These are phyloP conservation scores for Drosophila acutilabella DNA, from an alignment of 2,888 invertebrate species.

Conservation along the genomic window DNA sequence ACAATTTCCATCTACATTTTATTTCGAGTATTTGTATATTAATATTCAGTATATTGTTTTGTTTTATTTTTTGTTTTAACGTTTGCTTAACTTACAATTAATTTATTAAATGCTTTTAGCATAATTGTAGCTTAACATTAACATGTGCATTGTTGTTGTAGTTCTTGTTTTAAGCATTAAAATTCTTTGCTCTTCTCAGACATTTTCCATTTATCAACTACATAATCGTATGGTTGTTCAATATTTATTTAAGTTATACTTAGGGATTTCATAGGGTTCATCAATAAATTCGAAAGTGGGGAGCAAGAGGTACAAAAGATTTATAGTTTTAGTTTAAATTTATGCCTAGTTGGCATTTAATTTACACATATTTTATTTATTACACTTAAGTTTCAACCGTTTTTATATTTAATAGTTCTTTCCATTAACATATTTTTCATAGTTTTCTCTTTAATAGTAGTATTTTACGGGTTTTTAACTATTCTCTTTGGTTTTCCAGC, in stretches of 20 bases:
- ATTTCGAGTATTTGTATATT: constrained; percentile 31
- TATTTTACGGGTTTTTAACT: constrained; percentile 19
- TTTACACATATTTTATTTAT: constrained; percentile 2
- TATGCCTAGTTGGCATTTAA: constrained; percentile 7
- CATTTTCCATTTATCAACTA: constrained; percentile 32
- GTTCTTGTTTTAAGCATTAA: constrained; percentile 30
- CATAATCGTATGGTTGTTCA: constrained; percentile 22
- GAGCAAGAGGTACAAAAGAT: constrained; percentile 78
- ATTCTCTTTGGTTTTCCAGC: constrained; percentile 41
- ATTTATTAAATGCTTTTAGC: constrained; percentile 73
- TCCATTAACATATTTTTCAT: constrained; percentile 13
- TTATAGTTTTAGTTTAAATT: constrained; percentile 34
- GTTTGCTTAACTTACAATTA: constrained; percentile 28
- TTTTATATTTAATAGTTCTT: constrained; percentile 19
- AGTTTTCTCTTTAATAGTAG: constrained; percentile 18
- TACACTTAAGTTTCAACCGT: constrained; percentile 19
- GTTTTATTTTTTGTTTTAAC: constrained; percentile 19
- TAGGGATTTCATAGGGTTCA: constrained; percentile 54
- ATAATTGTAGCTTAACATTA: constrained; percentile 58
- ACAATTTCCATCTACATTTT: constrained; percentile 56
- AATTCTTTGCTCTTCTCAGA: constrained; percentile 38
- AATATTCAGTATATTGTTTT: constrained; percentile 15
- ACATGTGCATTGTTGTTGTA: constrained; percentile 39
- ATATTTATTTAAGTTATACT: constrained; percentile 61
- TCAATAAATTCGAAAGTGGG: constrained; percentile 77